Base-by-base conservation (phyloP, 2,797 vertebrate species). In the Pitangus sulphuratus region DNA sequence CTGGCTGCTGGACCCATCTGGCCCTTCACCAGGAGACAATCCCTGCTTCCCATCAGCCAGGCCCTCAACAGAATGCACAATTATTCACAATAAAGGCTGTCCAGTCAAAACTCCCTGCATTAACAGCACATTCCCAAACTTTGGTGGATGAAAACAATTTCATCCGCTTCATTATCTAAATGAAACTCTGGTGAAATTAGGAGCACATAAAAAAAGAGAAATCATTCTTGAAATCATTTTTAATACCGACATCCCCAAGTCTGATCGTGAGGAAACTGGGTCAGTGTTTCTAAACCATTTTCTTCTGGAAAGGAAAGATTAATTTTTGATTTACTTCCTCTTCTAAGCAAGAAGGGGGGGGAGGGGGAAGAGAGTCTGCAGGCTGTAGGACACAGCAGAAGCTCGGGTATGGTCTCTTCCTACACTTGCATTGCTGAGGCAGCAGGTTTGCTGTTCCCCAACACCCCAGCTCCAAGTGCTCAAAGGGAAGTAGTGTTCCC, bases 1-100 rank as follows among this genome's bases (percentile, higher is more conserved):
- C 90, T 58, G 94, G 93, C 86, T 94, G 71, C 76, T 64, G 84
- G 91, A 89, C 84, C 71, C 92, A 91, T 87, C 95, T 97, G 96
- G 75, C 90, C 96, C 97, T 97, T 96, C 83, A 92, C 81, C 97
- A 90, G 85, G 91, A 96, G 39, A 96, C 84, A 96, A 95, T 93
- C 60, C 54, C 89, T 94, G 72, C 89, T 97, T 97, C 74, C 83
- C 68, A n/a, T 96, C 96, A 88, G 4, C 10, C 30, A 94, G 70
- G 66, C 92, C 70, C 92, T 92, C 80, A 93, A 91, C 62, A 89
- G 95, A 97, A 97, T 95, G 66, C 44, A 77, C 93, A 97, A 96
- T 97, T 95, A 97, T 65, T 75, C 60, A 48, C 72, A 87, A 89
- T 79, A 97, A 97, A 96, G 91, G 92, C 68, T 97, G 96, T 93